Base-by-base conservation (phyloP, 2,113 vertebrate genomes). In the Pelecanus crispus region DNA sequence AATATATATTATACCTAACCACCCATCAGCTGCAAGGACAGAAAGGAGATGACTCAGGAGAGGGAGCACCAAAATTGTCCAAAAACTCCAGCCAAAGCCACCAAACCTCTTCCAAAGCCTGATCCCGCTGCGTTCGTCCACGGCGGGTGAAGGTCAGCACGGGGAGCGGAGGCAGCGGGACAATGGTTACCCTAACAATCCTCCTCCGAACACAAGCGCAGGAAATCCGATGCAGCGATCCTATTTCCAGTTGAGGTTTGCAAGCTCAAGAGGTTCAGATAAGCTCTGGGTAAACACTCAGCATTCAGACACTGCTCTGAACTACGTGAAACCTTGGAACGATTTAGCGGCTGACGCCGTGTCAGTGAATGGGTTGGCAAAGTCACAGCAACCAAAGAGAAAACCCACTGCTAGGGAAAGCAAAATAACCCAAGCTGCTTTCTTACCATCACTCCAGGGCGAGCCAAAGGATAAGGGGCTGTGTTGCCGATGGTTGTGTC, bases 371-470 rank as follows among this genome's bases (percentile, higher is more conserved):
- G 19, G 61, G 40, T 24, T 74, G 40, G 72, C 61, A 72, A 62
- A 72, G 19, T 40, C 62, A 21, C 44, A 44, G 62, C 53, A 59
- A 36, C 17, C 59, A 10, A 31, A n/a, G 53, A 65, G 28, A 70
- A 67, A 94, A 56, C 17, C 5, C 65, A 12, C 36, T 36, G 29
- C 63, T 34, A 15, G 45, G 61, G 59, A 7, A 0, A 29, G 47
- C 19, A 85, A 72, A 87, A 7, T 1, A 21, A 42, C 88, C 36
- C 65, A 6, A n/a, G 7, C 31, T 75, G 82, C 31, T 63, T 84
- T 80, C 99, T 99, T 98, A 99, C 99, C 99, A 97, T 96, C 77
- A 96, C 66, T 50, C 97, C 97, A 88, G 99, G 98, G 89, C 98
- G 98, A 95, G 98, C 94, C 44, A 97, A 95, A 74, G 98, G 96